Base-by-base conservation (phyloP, 2,888 invertebrate genomes). In the Opisthograptis luteolata region DNA sequence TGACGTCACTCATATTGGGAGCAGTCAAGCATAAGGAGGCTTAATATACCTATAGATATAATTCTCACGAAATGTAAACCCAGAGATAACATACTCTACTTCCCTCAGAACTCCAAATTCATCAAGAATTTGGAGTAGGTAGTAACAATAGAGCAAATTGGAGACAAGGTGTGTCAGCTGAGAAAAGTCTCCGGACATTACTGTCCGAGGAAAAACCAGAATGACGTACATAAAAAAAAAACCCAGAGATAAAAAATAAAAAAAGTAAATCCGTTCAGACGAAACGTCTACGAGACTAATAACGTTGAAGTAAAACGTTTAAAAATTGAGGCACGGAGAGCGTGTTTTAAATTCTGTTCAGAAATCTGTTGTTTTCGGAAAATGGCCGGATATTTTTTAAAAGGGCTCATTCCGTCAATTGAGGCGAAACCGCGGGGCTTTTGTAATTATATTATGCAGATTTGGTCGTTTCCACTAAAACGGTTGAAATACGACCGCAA, bases 381-480 rank as follows among this genome's bases (percentile, higher is more conserved):
- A 49, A 49, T 36, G 48, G 28, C 13, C 47, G 35, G 39, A 46
- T 51, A 46, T 53, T 51, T 54, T 55, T 53, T 48, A 32, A 44
- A 24, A 45, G 36, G 35, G 41, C 47, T 42, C 41, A 37, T 53
- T 48, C 47, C 30, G 48, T 53, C 57, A 58, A 58, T 54, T 44
- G 31, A 36, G 14, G 24, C 9, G 25, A 57, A 49, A 44, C 45
- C 35, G 46, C 17, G 44, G 32, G 20, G 37, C 17, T 27, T 41
- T 47, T 46, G 56, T 61, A 57, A 59, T 59, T 59, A 59, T 56
- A 55, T 57, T 61, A 61, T 59, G 61, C 41, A 59, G 57, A 59
- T 61, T 50, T 35, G 25, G 30, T 24, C 51, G 34, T 52, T 54
- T 39, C 30, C 30, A 22, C 34, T 22, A 13, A 34, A 15, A 14